Conservation (phyloP, 2,888 invertebrate species). For the Xestoiulus laeticollis region DNA sequence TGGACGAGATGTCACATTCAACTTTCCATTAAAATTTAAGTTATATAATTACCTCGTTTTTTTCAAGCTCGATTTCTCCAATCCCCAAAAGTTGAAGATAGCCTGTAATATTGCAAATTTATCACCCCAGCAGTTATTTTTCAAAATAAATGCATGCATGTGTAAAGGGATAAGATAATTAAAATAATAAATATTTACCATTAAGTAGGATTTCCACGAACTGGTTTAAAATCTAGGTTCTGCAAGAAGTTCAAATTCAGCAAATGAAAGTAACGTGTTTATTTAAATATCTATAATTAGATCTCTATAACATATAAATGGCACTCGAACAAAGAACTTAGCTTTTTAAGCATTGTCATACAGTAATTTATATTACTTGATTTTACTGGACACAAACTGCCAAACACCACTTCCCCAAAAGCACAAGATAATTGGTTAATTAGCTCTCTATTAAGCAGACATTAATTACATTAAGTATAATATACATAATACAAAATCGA, state of each 20-base stretch:
- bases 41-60: too few species aligned
- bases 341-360: not conserved
- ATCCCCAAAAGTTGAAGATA: too few species aligned
- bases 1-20: too few species aligned
- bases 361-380: not conserved
- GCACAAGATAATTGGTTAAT: not conserved
- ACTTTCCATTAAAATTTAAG: too few species aligned
- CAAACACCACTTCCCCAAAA: not conserved
- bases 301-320: constrained; percentile 1
- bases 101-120: too few species aligned
- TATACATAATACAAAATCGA: constrained; percentile 11
- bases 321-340: not conserved
- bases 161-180: too few species aligned
- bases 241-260: not conserved
- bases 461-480: constrained; percentile 12
- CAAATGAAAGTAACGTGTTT: not conserved
- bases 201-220: too few species aligned
- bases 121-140: too few species aligned
- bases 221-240: not conserved
- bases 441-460: not conserved
- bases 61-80: too few species aligned
- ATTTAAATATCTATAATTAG: constrained; percentile 18
- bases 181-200: too few species aligned
- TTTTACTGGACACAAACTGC: not conserved
- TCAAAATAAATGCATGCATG: too few species aligned